Percentiles rank a stretch among this genome's conserved stretches.
These are phyloP conservation scores for Cynopterus sphinx DNA, from an alignment of 2,797 vertebrate species.

Conservation along the genomic window DNA sequence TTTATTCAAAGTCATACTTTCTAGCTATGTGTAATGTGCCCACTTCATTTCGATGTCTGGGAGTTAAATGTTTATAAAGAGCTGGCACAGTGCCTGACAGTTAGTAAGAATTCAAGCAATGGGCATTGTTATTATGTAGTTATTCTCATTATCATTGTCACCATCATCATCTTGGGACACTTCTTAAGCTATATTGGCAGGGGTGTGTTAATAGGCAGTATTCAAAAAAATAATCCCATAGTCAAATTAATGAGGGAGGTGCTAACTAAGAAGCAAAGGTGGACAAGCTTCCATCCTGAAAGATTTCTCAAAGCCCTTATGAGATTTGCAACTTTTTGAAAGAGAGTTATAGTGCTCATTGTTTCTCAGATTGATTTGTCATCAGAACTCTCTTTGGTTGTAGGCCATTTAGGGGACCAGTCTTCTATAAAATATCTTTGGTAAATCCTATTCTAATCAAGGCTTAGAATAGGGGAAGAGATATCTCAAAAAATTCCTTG, in stretches of 20 bases:
- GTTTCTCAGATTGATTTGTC: background rate
- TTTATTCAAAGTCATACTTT: background rate
- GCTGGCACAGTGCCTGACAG: background rate
- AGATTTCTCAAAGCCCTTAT: background rate
- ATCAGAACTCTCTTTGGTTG: background rate
- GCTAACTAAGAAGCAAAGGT: background rate
- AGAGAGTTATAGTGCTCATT: background rate
- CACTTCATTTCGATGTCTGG: background rate
- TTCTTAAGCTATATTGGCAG: background rate
- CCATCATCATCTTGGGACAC: background rate
- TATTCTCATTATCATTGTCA: too few relatives aligned
- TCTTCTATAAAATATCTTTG: background rate
- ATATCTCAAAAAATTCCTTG: background rate
- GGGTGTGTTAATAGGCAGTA: background rate
- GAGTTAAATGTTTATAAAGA: background rate
- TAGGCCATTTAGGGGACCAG: background rate
- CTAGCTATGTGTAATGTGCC: background rate
- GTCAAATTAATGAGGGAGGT: background rate
- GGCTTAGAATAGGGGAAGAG: background rate
- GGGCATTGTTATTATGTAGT: too few relatives aligned
- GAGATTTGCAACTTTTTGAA: background rate
- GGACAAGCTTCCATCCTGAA: background rate
- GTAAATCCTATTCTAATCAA: background rate
- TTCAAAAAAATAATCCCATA: constrained; percentile 25
- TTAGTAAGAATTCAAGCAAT: background rate